A percentile compares a stretch with the other conserved stretches of the same genome.
Evolutionary conservation across 2,888 invertebrate species (phyloP).

Genomic region (Brenthis ino): DNA sequence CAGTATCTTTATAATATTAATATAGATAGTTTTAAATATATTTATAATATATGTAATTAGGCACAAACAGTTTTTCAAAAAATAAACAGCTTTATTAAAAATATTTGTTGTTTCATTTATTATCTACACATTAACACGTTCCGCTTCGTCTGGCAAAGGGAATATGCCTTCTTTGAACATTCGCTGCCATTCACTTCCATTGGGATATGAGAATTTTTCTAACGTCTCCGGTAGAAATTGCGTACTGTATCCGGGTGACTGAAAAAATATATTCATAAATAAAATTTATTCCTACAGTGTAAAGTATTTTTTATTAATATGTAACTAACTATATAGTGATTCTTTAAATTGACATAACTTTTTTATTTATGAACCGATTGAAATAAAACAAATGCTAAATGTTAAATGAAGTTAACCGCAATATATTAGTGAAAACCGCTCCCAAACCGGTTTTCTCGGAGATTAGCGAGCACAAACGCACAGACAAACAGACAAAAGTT

Average conservation of each 20-base stretch:
- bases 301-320: too few species aligned
- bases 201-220: slow-evolving; percentile 87
- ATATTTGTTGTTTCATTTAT: slow-evolving; percentile 38
- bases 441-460: too few species aligned
- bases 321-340: too few species aligned
- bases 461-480: too few species aligned
- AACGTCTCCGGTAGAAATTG: slow-evolving; percentile 87
- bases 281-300: not conserved
- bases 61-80: slow-evolving; percentile 3
- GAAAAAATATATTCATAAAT: slow-evolving; percentile 47
- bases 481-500: too few species aligned
- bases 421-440: too few species aligned
- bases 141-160: slow-evolving; percentile 74
- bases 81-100: slow-evolving; percentile 13
- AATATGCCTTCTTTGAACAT: slow-evolving; percentile 85
- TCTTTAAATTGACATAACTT: not conserved
- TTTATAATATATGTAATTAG: slow-evolving; percentile 1
- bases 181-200: slow-evolving; percentile 89
- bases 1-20: too few species aligned
- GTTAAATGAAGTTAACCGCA: too few species aligned
- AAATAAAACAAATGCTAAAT: too few species aligned
- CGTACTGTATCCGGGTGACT: slow-evolving; percentile 91
- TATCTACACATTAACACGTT: slow-evolving; percentile 56
- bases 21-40: not conserved
- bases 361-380: not conserved